These are phyloP conservation scores for Tenualosa thibaudeaui DNA, from an alignment of 2,797 vertebrate genomes.

Conservation along the genomic window DNA sequence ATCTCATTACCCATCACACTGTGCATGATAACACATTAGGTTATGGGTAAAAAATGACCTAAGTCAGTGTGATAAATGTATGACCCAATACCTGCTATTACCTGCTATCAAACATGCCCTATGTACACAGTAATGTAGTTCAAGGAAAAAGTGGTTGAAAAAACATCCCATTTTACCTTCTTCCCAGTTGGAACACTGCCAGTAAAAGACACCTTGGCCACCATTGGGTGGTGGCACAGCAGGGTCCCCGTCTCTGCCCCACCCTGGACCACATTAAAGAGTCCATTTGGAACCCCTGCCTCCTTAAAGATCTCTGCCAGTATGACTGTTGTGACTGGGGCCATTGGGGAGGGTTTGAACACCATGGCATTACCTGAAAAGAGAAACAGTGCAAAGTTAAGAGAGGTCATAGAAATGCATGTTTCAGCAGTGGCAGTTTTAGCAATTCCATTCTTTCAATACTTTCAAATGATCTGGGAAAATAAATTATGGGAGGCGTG, in stretches of 20 bases:
- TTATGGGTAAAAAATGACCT: not conserved
- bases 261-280: slow-evolving; percentile 95
- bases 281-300: slow-evolving; percentile 86
- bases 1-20: not conserved
- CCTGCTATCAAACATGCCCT: not conserved
- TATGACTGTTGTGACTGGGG: slow-evolving; percentile 82
- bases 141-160: not conserved
- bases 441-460: too few species aligned
- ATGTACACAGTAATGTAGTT: not conserved
- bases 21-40: not conserved
- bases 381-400: not conserved
- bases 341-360: slow-evolving; percentile 93
- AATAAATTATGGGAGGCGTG: too few species aligned
- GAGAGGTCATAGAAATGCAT: too few species aligned
- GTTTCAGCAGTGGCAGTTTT: too few species aligned
- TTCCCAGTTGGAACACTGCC: slow-evolving; percentile 93
- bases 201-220: slow-evolving; percentile 95
- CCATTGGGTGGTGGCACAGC: slow-evolving; percentile 87
- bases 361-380: slow-evolving; percentile 91
- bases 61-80: not conserved
- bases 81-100: not conserved
- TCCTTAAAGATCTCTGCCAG: slow-evolving; percentile 92
- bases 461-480: too few species aligned
- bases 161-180: slow-evolving; percentile 76
- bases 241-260: slow-evolving; percentile 87